Evolutionary conservation across 2,888 invertebrate species (phyloP), one percentile per base, ranked within the genome.

Genomic region (Drosophila suboccidentalis): DNA sequence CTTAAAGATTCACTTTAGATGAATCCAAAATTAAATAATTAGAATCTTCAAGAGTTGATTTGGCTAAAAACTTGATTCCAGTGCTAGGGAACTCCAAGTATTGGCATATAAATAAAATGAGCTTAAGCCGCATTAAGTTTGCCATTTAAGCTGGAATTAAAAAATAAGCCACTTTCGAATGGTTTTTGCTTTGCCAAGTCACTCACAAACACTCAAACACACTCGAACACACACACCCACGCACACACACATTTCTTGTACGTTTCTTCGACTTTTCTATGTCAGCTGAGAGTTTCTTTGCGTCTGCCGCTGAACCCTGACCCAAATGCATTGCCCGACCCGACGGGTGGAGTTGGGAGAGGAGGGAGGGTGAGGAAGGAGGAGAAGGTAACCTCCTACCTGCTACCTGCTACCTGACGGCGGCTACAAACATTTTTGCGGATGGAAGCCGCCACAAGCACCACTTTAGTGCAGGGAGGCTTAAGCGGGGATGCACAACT

Each of bases 341-440:
- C 39, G 70, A n/a, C 9, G 36, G 41, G 11, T n/a, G 32, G 32
- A 43, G 13, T 15, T 3, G n/a, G 9, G 41, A 10, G 6, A 8
- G 11, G 6, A 8, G 17, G 19, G 8, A n/a, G 44, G 29, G 54
- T 15, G 3, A 13, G 19, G 13, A 2, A 13, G 17, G 26, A 6
- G 26, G 26, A 13, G 32, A 10, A 51, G 84, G 17, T 13, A 34
- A 13, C 49, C 86, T 73, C 17, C 69, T 58, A 69, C 72, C 72
- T 66, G 68, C 69, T 58, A 69, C 72, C 72, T 66, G 68, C 62
- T 65, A 49, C 57, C 75, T 82, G 71, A 47, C 55, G 68, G 69
- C 63, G 63, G 77, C 38, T 78, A 86, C 88, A 86, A 86, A 86
- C 86, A 90, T 80, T 86, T 86, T 86, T 88, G 74, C 90, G 86